A percentile compares a stretch with the other conserved stretches of the same genome.
Evolutionary conservation across 2,888 invertebrate genomes (phyloP).

Genomic region (Anarsia innoxiella): DNA sequence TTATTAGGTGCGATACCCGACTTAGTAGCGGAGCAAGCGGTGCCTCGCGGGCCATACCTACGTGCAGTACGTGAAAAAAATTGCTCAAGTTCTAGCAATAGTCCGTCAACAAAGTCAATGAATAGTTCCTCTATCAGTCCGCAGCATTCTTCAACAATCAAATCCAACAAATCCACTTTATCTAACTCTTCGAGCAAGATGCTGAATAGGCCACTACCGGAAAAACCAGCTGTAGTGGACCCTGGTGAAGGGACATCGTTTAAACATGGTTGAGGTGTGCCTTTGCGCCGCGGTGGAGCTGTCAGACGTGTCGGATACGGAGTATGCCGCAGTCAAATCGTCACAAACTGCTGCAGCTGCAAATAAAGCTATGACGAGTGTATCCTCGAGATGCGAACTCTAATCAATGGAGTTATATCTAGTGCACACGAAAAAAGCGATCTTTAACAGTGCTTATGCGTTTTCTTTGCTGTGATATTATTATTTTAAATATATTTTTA

Average conservation of each 20-base stretch:
- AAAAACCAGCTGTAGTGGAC: slow-evolving; percentile 68
- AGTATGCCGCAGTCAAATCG: not conserved
- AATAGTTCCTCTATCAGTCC: slow-evolving; percentile 31
- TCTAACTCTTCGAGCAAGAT: slow-evolving; percentile 73
- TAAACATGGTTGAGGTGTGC: slow-evolving; percentile 35
- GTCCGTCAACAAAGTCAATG: slow-evolving; percentile 29
- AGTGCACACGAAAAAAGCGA: too few species aligned
- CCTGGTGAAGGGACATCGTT: slow-evolving; percentile 60
- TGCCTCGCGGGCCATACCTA: slow-evolving; percentile 76
- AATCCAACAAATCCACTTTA: slow-evolving; percentile 50
- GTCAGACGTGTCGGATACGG: too few species aligned
- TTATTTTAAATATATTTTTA: slow-evolving; percentile 42
- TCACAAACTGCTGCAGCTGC: too few species aligned
- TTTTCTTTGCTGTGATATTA: slow-evolving; percentile 70
- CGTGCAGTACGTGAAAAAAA: slow-evolving; percentile 76
- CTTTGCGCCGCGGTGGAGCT: not conserved
- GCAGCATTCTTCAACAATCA: slow-evolving; percentile 37
- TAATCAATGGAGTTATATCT: too few species aligned
- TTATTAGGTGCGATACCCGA: slow-evolving; percentile 58
- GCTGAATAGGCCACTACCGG: slow-evolving; percentile 81
- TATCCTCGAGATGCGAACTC: too few species aligned
- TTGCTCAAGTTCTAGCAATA: slow-evolving; percentile 30
- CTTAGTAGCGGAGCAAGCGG: slow-evolving; percentile 51
- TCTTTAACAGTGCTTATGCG: slow-evolving; percentile 43
- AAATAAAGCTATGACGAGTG: too few species aligned